These are phyloP conservation scores for Eptatretus atami DNA, from an alignment of 2,797 vertebrate genomes.

Conservation along the genomic window DNA sequence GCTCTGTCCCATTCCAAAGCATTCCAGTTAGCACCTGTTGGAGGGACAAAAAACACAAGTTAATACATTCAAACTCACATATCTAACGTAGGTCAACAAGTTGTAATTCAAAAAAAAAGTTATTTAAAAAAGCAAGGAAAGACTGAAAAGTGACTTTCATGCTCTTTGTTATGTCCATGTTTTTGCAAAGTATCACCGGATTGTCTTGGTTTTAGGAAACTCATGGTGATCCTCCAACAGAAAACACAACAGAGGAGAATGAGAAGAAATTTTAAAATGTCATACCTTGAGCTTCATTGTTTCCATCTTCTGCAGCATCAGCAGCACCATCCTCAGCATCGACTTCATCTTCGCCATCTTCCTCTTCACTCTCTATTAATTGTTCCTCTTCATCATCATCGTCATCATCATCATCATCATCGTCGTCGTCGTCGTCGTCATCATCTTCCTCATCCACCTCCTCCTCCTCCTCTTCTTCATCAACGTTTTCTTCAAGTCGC, in stretches of 20 bases:
- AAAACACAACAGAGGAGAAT: background rate
- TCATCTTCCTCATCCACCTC: slow-evolving; percentile 32
- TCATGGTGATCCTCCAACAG: background rate
- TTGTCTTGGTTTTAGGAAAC: background rate
- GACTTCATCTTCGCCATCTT: background rate
- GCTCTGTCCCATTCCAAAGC: slow-evolving; percentile 94
- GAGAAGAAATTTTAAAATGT: background rate
- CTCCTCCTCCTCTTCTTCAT: slow-evolving; percentile 25
- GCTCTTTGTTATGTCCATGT: background rate
- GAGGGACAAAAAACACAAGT: slow-evolving; percentile 11
- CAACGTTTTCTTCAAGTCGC: no score
- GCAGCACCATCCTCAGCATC: slow-evolving; percentile 29
- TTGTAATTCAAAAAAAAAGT: no score
- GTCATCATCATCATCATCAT: slow-evolving; percentile 15
- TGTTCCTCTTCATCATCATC: background rate
- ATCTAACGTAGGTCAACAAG: no score
- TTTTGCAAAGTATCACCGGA: background rate
- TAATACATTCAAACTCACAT: no score
- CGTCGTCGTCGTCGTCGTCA: slow-evolving; percentile 47
- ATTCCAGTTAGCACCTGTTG: slow-evolving; percentile 99
- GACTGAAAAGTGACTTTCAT: background rate
- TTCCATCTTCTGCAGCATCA: slow-evolving; percentile 58
- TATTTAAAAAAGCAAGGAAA: background rate
- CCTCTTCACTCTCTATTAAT: background rate
- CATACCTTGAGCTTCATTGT: slow-evolving; percentile 56